Evolutionary conservation across 2,888 invertebrate species (phyloP).

Genomic region (Nasonovia ribisnigri): DNA sequence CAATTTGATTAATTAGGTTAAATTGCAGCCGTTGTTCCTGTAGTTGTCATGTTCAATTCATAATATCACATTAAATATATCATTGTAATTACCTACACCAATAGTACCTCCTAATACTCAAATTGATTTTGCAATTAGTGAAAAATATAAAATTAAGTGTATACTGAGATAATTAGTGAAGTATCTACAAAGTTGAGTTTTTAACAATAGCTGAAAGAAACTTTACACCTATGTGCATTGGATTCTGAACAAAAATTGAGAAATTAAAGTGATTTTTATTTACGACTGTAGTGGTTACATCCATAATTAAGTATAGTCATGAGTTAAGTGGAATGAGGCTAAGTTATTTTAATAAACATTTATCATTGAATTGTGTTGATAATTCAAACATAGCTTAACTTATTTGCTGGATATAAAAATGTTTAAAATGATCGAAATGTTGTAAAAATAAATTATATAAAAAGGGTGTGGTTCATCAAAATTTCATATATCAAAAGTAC

Average conservation of each 20-base stretch:
- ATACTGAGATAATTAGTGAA: not conserved
- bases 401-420: not conserved
- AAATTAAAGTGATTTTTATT: not conserved
- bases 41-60: not conserved
- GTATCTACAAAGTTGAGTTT: not conserved
- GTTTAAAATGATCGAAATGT: not conserved
- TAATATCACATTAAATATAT: not conserved
- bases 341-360: not conserved
- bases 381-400: not conserved
- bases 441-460: not conserved
- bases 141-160: not conserved
- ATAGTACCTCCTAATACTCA: not conserved
- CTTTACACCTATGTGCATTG: not conserved
- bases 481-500: not conserved
- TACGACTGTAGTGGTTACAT: not conserved
- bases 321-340: not conserved
- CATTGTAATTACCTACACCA: not conserved
- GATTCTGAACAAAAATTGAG: not conserved
- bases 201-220: not conserved
- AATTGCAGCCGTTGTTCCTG: not conserved
- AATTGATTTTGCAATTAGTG: not conserved
- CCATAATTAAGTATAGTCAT: not conserved
- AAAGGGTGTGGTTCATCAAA: conserved; percentile 32
- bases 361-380: not conserved
- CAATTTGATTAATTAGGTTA: not conserved